Evolutionary conservation across 2,113 vertebrate genomes (phyloP).

Genomic region (Lepus americanus): DNA sequence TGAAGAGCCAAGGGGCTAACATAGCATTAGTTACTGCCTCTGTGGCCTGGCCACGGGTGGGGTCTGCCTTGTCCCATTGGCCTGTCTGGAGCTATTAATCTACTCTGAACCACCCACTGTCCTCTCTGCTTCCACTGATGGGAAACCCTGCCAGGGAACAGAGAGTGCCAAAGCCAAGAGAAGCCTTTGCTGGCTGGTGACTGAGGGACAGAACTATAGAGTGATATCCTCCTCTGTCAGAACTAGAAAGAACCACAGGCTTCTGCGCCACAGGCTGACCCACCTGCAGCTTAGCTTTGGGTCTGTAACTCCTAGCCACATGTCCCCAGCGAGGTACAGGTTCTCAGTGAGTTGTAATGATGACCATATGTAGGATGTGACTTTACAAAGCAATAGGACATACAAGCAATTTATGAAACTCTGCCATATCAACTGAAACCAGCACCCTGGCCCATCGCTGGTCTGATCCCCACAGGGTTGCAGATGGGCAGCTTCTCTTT

Average conservation of each 20-base stretch:
- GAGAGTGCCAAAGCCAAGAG: not conserved
- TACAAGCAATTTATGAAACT: not conserved
- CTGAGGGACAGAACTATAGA: fast-evolving
- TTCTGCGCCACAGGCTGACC: fast-evolving
- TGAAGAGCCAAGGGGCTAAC: not conserved
- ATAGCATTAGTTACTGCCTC: not conserved
- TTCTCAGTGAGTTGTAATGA: not conserved
- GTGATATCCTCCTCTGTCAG: not conserved
- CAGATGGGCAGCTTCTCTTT: not conserved
- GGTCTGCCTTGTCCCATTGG: not conserved
- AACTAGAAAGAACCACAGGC: no score
- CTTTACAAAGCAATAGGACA: constrained; percentile 10
- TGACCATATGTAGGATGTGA: not conserved
- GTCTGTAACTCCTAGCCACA: not conserved
- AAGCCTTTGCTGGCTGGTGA: not conserved
- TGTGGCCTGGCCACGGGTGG: not conserved
- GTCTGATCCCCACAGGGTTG: not conserved
- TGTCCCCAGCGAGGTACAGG: not conserved
- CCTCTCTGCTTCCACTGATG: not conserved
- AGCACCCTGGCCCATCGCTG: not conserved
- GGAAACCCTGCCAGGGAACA: not conserved
- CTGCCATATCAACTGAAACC: not conserved
- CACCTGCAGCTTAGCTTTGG: not conserved
- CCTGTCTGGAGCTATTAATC: not conserved
- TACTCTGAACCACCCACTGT: not conserved